A percentile compares a stretch with the other conserved stretches of the same genome.
Conservation (phyloP, 2,888 invertebrate genomes). For the Drosophila fulvimacula region DNA sequence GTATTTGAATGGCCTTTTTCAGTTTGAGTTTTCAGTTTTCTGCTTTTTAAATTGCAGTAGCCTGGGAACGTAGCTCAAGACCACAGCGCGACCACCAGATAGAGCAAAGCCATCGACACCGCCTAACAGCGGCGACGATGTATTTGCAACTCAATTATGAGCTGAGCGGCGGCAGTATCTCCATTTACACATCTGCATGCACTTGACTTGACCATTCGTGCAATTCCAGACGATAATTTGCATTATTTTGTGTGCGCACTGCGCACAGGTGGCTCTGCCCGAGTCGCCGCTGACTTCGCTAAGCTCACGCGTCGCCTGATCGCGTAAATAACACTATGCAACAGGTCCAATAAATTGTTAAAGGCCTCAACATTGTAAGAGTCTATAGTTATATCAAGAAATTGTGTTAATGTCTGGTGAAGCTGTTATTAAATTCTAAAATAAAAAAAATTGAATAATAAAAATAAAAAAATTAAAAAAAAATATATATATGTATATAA, state of each 20-base stretch:
- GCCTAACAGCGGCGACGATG: slow-evolving; percentile 19
- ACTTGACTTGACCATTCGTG: slow-evolving; percentile 74
- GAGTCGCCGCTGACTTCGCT: slow-evolving; percentile 49
- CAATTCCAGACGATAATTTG: slow-evolving; percentile 76
- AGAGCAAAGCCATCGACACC: slow-evolving; percentile 33
- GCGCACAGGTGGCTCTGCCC: slow-evolving; percentile 68
- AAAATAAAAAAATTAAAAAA: too few relatives aligned
- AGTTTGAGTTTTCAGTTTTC: not conserved
- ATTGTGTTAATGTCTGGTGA: too few relatives aligned
- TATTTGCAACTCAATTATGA: slow-evolving; percentile 79
- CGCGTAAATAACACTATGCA: slow-evolving; percentile 62
- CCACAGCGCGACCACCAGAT: slow-evolving; percentile 8
- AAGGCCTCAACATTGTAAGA: not conserved
- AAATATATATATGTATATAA: too few relatives aligned
- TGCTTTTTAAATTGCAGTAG: slow-evolving; percentile 43
- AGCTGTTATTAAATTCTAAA: too few relatives aligned
- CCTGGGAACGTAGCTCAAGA: slow-evolving; percentile 62
- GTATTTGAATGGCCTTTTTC: slow-evolving; percentile 52
- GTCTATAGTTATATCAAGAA: not conserved
- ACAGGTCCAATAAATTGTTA: slow-evolving; percentile 13
- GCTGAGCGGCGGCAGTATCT: slow-evolving; percentile 44
- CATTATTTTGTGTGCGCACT: slow-evolving; percentile 63
- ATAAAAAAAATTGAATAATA: too few relatives aligned
- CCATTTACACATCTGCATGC: slow-evolving; percentile 51
- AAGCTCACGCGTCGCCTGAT: slow-evolving; percentile 68